These are phyloP conservation scores for Indicator indicator DNA, from an alignment of 2,113 vertebrate genomes.

Conservation along the genomic window DNA sequence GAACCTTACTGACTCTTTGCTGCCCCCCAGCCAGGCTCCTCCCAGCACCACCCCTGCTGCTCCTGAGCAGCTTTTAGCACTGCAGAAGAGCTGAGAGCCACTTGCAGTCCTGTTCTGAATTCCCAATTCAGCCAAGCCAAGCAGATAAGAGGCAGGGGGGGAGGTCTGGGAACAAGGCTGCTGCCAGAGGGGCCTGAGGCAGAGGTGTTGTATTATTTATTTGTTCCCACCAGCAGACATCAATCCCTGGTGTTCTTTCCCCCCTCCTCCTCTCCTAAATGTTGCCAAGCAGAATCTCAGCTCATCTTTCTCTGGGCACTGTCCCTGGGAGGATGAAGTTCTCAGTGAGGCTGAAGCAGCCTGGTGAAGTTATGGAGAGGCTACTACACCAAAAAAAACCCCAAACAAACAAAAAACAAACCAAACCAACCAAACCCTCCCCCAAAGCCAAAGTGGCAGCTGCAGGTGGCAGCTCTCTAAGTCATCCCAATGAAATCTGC, in stretches of 20 bases:
- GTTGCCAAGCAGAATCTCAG: constrained; percentile 6
- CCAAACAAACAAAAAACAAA: too few relatives aligned
- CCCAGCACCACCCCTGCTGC: neutral
- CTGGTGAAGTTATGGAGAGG: constrained; percentile 28
- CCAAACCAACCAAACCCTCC: neutral
- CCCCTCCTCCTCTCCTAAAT: neutral
- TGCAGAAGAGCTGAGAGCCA: neutral
- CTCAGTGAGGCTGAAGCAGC: constrained; percentile 31
- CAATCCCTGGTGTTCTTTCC: constrained; percentile 19
- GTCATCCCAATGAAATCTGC: constrained; percentile 24
- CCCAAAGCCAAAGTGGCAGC: neutral
- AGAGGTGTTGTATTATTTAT: neutral
- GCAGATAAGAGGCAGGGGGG: neutral
- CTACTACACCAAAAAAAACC: neutral
- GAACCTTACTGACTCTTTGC: too few relatives aligned
- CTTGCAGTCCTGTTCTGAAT: neutral
- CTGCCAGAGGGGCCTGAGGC: neutral
- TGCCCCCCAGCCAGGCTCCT: neutral
- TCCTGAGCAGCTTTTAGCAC: neutral
- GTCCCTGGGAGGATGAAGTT: neutral
- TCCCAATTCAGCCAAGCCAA: neutral
- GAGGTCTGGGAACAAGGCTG: neutral
- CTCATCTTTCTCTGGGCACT: constrained; percentile 7
- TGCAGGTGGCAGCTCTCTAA: constrained; percentile 42
- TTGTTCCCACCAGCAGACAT: neutral